Conservation (phyloP, 2,797 vertebrate genomes). For the Halcyon leucocephala region DNA sequence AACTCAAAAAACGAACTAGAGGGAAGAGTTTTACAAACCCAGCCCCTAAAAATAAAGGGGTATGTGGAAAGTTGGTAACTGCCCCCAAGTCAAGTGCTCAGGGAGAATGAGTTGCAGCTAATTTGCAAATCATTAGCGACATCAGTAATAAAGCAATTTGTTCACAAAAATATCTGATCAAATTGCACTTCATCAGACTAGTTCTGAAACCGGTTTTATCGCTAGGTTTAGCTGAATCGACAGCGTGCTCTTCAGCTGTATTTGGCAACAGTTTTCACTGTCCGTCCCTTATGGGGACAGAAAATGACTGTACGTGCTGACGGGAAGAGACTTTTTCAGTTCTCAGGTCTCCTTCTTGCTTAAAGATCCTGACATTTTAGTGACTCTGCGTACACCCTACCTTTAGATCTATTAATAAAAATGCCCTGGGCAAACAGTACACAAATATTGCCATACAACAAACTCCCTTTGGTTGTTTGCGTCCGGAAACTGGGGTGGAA, state of each 20-base stretch:
- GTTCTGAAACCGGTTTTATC: conserved; percentile 41
- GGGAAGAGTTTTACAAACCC: conserved; percentile 15
- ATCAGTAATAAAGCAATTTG: background rate
- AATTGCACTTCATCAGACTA: conserved; percentile 9
- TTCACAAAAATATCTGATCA: conserved; percentile 52
- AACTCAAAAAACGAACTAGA: background rate
- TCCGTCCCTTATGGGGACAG: background rate
- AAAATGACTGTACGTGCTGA: background rate
- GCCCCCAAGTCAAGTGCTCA: background rate
- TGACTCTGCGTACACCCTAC: background rate
- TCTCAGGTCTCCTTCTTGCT: background rate
- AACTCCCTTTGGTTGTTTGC: background rate
- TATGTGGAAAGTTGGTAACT: conserved; percentile 22
- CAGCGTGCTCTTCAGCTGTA: background rate
- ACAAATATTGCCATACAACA: background rate
- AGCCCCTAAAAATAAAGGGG: background rate
- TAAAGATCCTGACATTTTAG: background rate
- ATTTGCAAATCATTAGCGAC: conserved; percentile 45
- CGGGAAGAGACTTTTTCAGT: background rate
- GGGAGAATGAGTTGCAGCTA: background rate
- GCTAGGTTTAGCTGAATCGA: conserved; percentile 15
- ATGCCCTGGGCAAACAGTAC: fast-evolving
- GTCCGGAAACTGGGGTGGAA: background rate
- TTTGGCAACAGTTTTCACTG: conserved; percentile 8
- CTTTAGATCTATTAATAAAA: background rate